Evolutionary conservation across 2,888 invertebrate species (phyloP).

Genomic region (Odontocolon sp.): DNA sequence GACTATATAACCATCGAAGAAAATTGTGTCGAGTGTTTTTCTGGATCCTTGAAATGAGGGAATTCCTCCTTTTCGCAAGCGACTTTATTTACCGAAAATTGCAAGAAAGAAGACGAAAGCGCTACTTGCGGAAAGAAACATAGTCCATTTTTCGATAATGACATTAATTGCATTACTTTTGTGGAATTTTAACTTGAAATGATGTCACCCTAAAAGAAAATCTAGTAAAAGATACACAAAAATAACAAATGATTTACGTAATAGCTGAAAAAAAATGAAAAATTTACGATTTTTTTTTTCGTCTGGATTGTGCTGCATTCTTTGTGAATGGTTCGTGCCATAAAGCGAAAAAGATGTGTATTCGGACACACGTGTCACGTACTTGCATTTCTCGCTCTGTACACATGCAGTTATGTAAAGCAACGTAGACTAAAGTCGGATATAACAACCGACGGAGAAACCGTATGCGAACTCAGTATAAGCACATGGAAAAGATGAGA

Average conservation of each 20-base stretch:
- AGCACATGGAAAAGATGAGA: slow-evolving; percentile 6
- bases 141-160: background rate
- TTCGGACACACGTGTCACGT: slow-evolving; percentile 12
- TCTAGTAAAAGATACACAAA: no score
- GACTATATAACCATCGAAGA: slow-evolving; percentile 5
- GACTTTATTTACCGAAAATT: slow-evolving; percentile 41
- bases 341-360: background rate
- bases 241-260: no score
- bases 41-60: background rate
- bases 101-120: background rate
- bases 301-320: background rate
- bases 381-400: background rate
- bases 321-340: background rate
- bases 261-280: no score
- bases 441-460: background rate
- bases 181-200: no score
- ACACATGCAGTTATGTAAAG: slow-evolving; percentile 16
- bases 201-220: no score
- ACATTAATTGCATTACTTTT: no score
- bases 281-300: no score
- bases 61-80: slow-evolving; percentile 5
- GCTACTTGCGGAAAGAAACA: background rate
- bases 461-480: background rate
- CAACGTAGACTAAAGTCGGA: slow-evolving; percentile 9
- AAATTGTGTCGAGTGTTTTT: slow-evolving; percentile 36